A percentile compares a stretch with the other conserved stretches of the same genome.
Conservation (phyloP, 2,888 invertebrate species). For the Spisula solida region DNA sequence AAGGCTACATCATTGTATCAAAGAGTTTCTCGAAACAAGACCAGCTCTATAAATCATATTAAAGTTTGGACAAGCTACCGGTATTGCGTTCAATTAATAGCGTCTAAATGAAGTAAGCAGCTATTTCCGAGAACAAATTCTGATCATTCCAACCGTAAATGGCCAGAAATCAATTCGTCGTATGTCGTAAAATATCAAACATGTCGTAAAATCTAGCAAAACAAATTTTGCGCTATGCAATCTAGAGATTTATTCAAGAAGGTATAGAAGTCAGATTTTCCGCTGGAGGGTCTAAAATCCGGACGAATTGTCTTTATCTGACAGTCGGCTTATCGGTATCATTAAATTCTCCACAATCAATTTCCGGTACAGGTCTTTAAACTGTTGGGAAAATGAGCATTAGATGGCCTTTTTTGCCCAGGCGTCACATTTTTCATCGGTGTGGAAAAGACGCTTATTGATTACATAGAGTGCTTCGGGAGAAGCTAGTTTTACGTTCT, state of each 20-base stretch:
- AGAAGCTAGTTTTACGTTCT: not conserved
- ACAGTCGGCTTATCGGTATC: not conserved
- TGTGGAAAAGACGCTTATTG: constrained; percentile 11
- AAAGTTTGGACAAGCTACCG: not conserved
- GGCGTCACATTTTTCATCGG: constrained; percentile 20
- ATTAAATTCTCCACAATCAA: constrained; percentile 20
- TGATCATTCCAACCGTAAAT: not conserved
- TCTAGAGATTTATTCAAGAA: not conserved
- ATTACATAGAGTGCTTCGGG: not conserved
- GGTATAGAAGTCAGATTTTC: not conserved
- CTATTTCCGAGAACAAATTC: not conserved
- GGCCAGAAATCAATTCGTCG: constrained; percentile 4
- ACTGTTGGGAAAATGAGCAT: not conserved
- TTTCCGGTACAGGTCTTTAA: constrained; percentile 5
- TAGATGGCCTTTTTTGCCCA: not conserved
- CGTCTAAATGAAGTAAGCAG: not conserved
- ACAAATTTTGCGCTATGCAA: not conserved
- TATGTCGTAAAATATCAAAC: constrained; percentile 16
- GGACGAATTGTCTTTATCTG: not conserved
- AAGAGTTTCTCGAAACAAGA: no score
- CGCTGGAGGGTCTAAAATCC: not conserved
- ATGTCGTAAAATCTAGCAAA: constrained; percentile 17
- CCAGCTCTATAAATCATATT: no score
- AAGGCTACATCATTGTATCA: no score
- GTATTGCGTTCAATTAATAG: not conserved